Percentiles rank a stretch among this genome's conserved stretches.
phyloP scores from a whole-genome alignment of 2,113 vertebrate genomes.

The Archocentrus centrarchus region DNA sequence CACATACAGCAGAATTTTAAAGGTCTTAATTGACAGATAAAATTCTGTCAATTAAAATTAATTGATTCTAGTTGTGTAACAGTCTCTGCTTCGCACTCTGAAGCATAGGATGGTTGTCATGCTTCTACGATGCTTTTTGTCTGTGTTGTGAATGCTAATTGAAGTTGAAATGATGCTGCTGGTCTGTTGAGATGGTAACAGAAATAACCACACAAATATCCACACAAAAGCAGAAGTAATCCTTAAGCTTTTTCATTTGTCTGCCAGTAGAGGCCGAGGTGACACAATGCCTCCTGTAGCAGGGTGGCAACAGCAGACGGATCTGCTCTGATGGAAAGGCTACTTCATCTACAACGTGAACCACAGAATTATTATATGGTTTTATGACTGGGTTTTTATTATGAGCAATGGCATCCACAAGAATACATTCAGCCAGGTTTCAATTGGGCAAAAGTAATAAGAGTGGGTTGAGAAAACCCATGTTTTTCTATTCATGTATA shows the following conservation, averaged over 20 bases:
- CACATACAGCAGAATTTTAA: background rate
- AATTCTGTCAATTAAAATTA: too few relatives aligned
- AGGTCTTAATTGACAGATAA: background rate
- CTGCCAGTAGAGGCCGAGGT: background rate
- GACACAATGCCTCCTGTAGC: background rate
- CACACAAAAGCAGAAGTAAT: constrained; percentile 3
- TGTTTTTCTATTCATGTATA: background rate
- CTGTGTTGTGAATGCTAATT: background rate
- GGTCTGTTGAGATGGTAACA: background rate
- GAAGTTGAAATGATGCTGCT: background rate
- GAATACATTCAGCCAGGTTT: background rate
- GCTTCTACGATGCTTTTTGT: background rate
- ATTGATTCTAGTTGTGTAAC: rapidly evolving
- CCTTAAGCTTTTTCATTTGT: constrained; percentile 6
- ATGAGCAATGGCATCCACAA: background rate
- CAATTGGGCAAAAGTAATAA: background rate
- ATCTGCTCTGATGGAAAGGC: background rate
- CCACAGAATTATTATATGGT: background rate
- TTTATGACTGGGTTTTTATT: background rate
- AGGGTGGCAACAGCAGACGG: background rate
- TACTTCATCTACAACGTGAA: background rate
- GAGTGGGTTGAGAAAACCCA: background rate
- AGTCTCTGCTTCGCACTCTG: background rate
- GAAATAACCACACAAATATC: constrained; percentile 1
- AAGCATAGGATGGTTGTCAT: background rate